Percentiles rank a stretch among this genome's conserved stretches.
Evolutionary conservation across 2,888 invertebrate species (phyloP).

Genomic region (Eustalomyia histrio): DNA sequence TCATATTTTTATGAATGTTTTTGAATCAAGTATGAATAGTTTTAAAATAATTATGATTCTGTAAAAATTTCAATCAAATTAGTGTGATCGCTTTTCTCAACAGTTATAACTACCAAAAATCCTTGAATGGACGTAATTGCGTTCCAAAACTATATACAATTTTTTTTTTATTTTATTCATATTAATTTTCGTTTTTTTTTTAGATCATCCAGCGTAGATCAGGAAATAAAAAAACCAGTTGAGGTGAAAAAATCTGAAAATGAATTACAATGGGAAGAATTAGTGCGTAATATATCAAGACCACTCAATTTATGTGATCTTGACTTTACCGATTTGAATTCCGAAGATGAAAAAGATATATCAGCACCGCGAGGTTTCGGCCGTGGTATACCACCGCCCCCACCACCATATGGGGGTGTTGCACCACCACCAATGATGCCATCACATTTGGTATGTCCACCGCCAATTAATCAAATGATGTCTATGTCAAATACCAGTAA

Average conservation of each 20-base stretch:
- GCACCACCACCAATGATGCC: slow-evolving; percentile 81
- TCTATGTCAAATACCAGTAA: slow-evolving; percentile 74
- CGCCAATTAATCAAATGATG: slow-evolving; percentile 79
- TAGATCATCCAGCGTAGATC: slow-evolving; percentile 87
- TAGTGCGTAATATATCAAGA: slow-evolving; percentile 87
- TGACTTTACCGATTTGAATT: slow-evolving; percentile 96
- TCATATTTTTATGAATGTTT: no score
- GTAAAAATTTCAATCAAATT: no score
- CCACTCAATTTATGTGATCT: slow-evolving; percentile 93
- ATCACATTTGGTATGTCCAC: slow-evolving; percentile 75
- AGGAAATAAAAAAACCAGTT: slow-evolving; percentile 83
- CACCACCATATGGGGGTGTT: slow-evolving; percentile 85
- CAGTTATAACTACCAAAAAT: no score
- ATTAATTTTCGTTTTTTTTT: neutral
- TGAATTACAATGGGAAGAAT: slow-evolving; percentile 96
- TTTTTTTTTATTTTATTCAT: no score
- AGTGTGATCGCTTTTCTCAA: no score
- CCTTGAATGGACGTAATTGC: no score
- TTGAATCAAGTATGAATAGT: no score
- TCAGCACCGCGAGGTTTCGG: slow-evolving; percentile 84
- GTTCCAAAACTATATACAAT: no score
- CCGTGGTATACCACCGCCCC: slow-evolving; percentile 87
- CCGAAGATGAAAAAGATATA: slow-evolving; percentile 92
- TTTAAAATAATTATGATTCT: no score
- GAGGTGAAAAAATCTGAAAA: slow-evolving; percentile 94